Evolutionary conservation across 2,113 vertebrate species (phyloP).

Genomic region (Psophia crepitans): DNA sequence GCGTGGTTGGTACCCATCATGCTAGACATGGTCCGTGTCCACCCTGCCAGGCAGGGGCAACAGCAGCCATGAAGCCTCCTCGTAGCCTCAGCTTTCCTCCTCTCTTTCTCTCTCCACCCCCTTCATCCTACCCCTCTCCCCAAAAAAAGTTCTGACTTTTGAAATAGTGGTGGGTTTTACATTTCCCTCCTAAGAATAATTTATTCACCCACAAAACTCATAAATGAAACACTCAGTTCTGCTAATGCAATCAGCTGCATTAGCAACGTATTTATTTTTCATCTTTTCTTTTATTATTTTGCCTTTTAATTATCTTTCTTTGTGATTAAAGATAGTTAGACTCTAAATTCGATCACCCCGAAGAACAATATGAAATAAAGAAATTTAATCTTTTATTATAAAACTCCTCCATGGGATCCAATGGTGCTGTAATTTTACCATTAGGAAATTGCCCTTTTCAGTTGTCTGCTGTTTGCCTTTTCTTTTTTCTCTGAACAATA

Average conservation of each 20-base stretch:
- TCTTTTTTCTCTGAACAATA: not conserved
- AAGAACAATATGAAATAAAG: not conserved
- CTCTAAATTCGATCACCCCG: conserved; percentile 6
- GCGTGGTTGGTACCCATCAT: rapidly evolving
- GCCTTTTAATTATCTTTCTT: conserved; percentile 7
- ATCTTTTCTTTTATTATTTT: conserved; percentile 1
- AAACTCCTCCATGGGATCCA: not conserved
- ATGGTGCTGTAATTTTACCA: not conserved
- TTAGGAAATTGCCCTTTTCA: conserved; percentile 12
- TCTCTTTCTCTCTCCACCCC: not conserved
- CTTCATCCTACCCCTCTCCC: not conserved
- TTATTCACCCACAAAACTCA: not conserved
- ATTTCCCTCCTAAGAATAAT: not conserved
- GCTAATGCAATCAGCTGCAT: not conserved
- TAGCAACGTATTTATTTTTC: not conserved
- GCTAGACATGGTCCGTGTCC: not conserved
- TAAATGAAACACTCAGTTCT: not conserved
- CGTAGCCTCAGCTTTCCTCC: not conserved
- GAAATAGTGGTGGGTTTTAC: not conserved
- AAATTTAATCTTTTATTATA: not conserved
- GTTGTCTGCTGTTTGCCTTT: not conserved
- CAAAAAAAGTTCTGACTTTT: not conserved
- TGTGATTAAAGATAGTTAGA: not conserved
- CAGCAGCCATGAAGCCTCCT: not conserved
- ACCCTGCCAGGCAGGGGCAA: not conserved